phyloP scores from a whole-genome alignment of 2,797 vertebrate genomes.

The Gallinago solitaria region DNA sequence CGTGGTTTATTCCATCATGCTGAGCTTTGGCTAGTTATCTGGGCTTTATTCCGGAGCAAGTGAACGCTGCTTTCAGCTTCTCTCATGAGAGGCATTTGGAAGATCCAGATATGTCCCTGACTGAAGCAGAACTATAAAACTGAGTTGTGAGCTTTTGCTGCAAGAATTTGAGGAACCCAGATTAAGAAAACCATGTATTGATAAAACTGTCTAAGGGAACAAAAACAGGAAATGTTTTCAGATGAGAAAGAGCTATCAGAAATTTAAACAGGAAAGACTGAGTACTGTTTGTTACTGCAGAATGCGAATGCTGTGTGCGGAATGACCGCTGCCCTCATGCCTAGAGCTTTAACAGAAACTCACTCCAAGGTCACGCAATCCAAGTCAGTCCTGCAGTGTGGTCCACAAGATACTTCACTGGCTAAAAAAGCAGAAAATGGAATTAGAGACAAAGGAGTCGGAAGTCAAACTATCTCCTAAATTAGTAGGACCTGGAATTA shows the following conservation, averaged over 20 bases:
- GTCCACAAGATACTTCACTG: not conserved
- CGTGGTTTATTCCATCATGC: not conserved
- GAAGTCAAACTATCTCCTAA: not conserved
- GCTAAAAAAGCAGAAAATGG: not conserved
- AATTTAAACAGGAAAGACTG: constrained; percentile 61
- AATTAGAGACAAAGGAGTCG: not conserved
- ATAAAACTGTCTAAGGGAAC: constrained; percentile 16
- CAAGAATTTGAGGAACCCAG: constrained; percentile 25
- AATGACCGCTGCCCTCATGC: not conserved
- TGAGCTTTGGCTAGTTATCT: not conserved
- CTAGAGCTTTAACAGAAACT: not conserved
- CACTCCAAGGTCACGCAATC: not conserved
- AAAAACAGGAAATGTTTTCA: constrained; percentile 62
- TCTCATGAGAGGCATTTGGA: not conserved
- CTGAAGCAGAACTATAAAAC: not conserved
- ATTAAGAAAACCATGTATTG: constrained; percentile 35
- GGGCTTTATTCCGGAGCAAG: not conserved
- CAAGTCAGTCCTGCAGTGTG: not conserved
- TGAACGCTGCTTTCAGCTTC: not conserved
- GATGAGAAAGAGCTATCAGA: constrained; percentile 31
- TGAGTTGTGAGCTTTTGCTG: not conserved
- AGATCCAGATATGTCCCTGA: not conserved
- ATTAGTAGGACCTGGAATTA: not conserved
- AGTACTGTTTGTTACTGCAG: constrained; percentile 36
- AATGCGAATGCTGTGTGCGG: not conserved